Base-by-base conservation (phyloP, 2,797 vertebrate genomes). In the Microctenopoma stevenorrisi region DNA sequence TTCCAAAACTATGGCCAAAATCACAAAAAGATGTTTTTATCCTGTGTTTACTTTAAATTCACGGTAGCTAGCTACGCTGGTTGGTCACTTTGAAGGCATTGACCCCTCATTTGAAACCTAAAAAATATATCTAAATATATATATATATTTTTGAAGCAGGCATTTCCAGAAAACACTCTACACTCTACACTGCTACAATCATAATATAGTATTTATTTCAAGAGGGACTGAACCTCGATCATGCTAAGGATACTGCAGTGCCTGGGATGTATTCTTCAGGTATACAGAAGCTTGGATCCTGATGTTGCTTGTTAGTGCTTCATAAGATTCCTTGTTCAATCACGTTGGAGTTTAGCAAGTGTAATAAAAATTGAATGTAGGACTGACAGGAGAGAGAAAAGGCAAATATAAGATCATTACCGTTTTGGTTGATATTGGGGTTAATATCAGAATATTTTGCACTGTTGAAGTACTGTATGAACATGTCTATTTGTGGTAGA, bases 381-480 rank as follows among this genome's bases (percentile, higher is more conserved):
- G 43, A 57, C 69, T 76, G 60, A 56, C 50, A 26, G 64, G 58
- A 84, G 64, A 76, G 62, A 53, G 59, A 56, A 51, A 16, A 52
- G 61, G 3, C 50, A 40, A 46, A 68, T 46, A 57, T 82, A 78
- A 6, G 56, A 22, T 48, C 13, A 25, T 25, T 51, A 43, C 64
- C 38, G 59, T 64, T 61, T 57, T 37, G 30, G 38, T 64, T 63
- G 57, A 59, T 68, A 47, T 38, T 8, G 7, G 4, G 46, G 63
- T 65, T 51, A 56, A 52, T 5, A 28, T 81, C 70, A 64, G 78
- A 80, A 82, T 71, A 69, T 84, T 82, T 89, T 92, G 89, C 89
- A 93, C 90, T 92, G 86, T 87, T 84, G 9, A 86, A 83, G 92
- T 92, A 89, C 88, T 92, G 88, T 92, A 88, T 18, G 37, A 71